Conservation (phyloP, 2,797 vertebrate species). For the Rhabdomys pumilio region DNA sequence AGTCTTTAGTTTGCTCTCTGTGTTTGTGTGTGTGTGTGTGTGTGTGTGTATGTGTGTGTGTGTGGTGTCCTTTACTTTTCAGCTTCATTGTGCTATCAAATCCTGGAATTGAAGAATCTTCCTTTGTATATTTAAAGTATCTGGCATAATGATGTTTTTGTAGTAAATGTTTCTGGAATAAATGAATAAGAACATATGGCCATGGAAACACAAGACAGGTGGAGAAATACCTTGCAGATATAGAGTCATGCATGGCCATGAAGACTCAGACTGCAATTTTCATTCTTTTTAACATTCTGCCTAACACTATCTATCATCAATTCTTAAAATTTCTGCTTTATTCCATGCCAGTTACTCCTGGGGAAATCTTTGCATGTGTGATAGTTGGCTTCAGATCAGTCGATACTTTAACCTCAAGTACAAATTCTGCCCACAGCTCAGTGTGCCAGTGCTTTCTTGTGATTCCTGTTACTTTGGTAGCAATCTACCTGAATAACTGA, state of each 20-base stretch:
- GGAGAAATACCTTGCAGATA: background rate
- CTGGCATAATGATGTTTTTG: background rate
- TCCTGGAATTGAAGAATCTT: background rate
- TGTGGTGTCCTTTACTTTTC: background rate
- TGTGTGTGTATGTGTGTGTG: background rate
- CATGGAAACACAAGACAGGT: background rate
- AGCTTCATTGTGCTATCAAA: background rate
- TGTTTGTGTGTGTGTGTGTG: background rate
- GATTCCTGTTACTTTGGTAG: background rate
- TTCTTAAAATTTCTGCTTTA: background rate
- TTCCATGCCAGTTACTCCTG: background rate
- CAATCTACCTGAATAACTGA: background rate
- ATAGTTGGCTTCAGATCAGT: background rate
- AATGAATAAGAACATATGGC: background rate
- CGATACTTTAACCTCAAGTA: background rate
- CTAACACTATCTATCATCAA: background rate
- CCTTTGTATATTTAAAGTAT: background rate
- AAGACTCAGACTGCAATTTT: background rate
- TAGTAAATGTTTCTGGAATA: constrained; percentile 9
- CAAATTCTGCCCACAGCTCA: background rate
- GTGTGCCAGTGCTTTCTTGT: background rate
- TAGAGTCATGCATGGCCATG: background rate
- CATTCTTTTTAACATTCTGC: background rate
- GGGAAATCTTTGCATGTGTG: background rate
- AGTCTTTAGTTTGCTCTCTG: background rate